Conservation (phyloP, 2,888 invertebrate species). For the Coleophora flavipennella region DNA sequence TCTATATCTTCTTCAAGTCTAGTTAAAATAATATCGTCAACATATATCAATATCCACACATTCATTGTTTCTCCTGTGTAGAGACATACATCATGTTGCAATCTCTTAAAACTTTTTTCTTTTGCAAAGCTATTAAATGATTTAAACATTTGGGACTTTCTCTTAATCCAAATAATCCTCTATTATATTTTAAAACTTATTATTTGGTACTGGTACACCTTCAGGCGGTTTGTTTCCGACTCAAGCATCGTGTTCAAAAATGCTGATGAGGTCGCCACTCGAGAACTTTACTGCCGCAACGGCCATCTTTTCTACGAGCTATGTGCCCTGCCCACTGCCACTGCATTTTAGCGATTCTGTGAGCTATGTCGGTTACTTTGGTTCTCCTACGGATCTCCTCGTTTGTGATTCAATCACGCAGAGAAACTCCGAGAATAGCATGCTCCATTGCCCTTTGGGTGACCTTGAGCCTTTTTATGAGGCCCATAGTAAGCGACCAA, state of each 20-base stretch:
- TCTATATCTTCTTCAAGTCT: background rate
- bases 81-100: slow-evolving; percentile 7
- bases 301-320: too few species aligned
- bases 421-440: too few species aligned
- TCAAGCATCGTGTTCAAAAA: slow-evolving; percentile 11
- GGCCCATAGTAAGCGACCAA: too few species aligned
- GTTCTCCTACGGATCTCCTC: too few species aligned
- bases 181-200: slow-evolving; percentile 8
- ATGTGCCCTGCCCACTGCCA: too few species aligned
- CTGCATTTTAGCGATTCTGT: too few species aligned
- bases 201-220: slow-evolving; percentile 3
- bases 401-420: too few species aligned
- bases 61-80: background rate
- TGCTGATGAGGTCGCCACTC: too few species aligned
- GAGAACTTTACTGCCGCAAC: too few species aligned
- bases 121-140: slow-evolving; percentile 4
- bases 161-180: slow-evolving; percentile 8
- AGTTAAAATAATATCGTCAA: background rate
- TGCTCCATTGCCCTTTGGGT: too few species aligned
- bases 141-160: slow-evolving; percentile 11
- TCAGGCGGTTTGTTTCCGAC: slow-evolving; percentile 5
- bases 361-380: too few species aligned
- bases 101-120: slow-evolving; percentile 2
- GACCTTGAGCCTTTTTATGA: too few species aligned
- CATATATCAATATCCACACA: background rate